Evolutionary conservation across 1,140 invertebrate genomes (phyloP).

Genomic region (Vollenhovia emeryi): DNA sequence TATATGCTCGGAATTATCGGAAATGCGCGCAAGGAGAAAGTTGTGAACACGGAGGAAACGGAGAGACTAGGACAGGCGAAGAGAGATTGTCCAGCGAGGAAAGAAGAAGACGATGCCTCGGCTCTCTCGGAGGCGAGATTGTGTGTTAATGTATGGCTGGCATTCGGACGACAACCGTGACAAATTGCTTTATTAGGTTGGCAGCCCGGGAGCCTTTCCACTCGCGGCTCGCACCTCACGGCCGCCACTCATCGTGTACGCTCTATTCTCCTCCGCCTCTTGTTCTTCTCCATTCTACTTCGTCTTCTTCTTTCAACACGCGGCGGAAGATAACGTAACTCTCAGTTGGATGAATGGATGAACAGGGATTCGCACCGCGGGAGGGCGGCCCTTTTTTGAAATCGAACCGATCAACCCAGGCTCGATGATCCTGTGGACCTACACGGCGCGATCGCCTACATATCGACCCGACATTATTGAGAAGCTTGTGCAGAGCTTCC

Average conservation of each 20-base stretch:
- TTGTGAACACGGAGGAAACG: conserved; percentile 25
- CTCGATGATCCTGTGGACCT: conserved; percentile 12
- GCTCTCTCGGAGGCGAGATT: conserved; percentile 79
- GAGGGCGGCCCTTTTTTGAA: conserved; percentile 72
- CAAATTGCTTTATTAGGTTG: conserved; percentile 85
- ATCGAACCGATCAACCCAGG: conserved; percentile 66
- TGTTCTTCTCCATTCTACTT: conserved; percentile 64
- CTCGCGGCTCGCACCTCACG: conserved; percentile 75
- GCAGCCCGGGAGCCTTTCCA: conserved; percentile 83
- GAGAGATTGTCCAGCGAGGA: conserved; percentile 50
- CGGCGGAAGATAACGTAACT: conserved; percentile 71
- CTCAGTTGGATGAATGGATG: conserved; percentile 72
- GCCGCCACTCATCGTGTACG: conserved; percentile 76
- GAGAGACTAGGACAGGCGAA: conserved; percentile 58
- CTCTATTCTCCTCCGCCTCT: conserved; percentile 74
- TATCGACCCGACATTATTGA: background rate
- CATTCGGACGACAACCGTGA: conserved; percentile 84
- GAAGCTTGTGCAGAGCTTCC: background rate
- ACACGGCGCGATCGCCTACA: background rate
- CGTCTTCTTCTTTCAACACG: conserved; percentile 68
- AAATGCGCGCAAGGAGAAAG: conserved; percentile 32
- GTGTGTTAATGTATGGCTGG: conserved; percentile 84
- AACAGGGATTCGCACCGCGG: conserved; percentile 65
- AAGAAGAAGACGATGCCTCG: conserved; percentile 60
- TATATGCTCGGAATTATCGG: background rate